Conservation (phyloP, 2,113 vertebrate genomes). For the Boulengeromyrus knoepffleri region DNA sequence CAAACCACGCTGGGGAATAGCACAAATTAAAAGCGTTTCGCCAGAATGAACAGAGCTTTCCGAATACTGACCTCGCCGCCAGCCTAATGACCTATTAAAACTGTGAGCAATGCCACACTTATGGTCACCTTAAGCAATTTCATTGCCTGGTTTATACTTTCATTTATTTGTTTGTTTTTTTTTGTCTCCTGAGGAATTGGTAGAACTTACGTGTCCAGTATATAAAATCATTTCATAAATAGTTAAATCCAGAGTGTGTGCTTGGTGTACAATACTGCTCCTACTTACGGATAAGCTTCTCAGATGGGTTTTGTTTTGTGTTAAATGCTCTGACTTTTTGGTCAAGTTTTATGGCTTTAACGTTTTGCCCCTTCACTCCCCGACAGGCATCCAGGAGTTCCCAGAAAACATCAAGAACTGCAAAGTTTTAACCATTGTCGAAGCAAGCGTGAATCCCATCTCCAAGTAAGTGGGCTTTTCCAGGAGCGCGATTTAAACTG, state of each 20-base stretch:
- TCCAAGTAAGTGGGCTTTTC: slow-evolving; percentile 78
- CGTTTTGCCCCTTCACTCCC: not conserved
- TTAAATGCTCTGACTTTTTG: not conserved
- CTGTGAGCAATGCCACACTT: not conserved
- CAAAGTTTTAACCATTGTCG: slow-evolving; percentile 86
- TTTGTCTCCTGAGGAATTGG: not conserved
- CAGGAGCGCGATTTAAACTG: not conserved
- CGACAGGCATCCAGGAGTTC: slow-evolving; percentile 96
- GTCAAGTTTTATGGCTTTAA: not conserved
- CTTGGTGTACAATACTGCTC: not conserved
- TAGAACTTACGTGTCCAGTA: not conserved
- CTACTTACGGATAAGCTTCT: not conserved
- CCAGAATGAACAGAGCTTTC: not conserved
- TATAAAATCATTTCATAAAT: not conserved
- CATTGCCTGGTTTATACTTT: not conserved
- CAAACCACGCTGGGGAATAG: not conserved
- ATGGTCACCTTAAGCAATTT: not conserved
- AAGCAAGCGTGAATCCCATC: slow-evolving; percentile 97
- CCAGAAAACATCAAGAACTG: slow-evolving; percentile 99
- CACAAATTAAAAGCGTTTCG: not conserved
- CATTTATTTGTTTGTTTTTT: not conserved
- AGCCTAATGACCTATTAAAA: not conserved
- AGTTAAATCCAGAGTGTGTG: not conserved
- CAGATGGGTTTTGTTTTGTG: not conserved
- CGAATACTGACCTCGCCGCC: not conserved